Percentiles rank a stretch among this genome's conserved stretches.
These are phyloP conservation scores for Druon quercuslanigerum DNA, from an alignment of 1,140 invertebrate species.

Conservation along the genomic window DNA sequence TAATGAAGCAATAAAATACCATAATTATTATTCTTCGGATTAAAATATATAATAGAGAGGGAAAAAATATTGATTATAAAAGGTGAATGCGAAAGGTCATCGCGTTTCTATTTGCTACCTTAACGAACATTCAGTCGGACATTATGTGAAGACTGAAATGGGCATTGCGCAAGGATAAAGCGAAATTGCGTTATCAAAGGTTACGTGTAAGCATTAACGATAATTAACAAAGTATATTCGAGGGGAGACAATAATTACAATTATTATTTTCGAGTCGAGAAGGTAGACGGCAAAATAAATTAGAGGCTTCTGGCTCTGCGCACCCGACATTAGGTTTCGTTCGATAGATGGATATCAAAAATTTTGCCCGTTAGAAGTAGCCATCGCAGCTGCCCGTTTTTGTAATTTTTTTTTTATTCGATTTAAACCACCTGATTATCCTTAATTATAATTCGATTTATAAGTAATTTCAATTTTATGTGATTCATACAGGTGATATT, in stretches of 20 bases:
- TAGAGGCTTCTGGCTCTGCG: conserved; percentile 70
- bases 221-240: conserved; percentile 72
- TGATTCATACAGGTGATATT: no score
- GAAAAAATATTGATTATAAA: conserved; percentile 11
- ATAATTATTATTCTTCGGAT: no score
- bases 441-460: neutral
- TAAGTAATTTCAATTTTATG: no score
- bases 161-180: conserved; percentile 24
- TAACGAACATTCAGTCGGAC: conserved; percentile 16
- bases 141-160: conserved; percentile 13
- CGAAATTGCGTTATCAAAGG: conserved; percentile 26
- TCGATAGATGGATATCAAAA: conserved; percentile 70
- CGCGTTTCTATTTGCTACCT: neutral
- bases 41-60: neutral
- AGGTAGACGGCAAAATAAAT: conserved; percentile 72
- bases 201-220: conserved; percentile 46
- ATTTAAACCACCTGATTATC: conserved; percentile 44
- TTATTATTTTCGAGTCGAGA: conserved; percentile 71
- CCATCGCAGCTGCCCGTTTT: conserved; percentile 66
- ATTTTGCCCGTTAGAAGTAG: conserved; percentile 65
- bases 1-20: neutral
- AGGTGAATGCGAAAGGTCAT: conserved; percentile 27
- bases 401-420: conserved; percentile 64
- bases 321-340: conserved; percentile 68
- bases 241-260: conserved; percentile 74